phyloP scores from a whole-genome alignment of 2,797 vertebrate species.

The Saguinus oedipus region DNA sequence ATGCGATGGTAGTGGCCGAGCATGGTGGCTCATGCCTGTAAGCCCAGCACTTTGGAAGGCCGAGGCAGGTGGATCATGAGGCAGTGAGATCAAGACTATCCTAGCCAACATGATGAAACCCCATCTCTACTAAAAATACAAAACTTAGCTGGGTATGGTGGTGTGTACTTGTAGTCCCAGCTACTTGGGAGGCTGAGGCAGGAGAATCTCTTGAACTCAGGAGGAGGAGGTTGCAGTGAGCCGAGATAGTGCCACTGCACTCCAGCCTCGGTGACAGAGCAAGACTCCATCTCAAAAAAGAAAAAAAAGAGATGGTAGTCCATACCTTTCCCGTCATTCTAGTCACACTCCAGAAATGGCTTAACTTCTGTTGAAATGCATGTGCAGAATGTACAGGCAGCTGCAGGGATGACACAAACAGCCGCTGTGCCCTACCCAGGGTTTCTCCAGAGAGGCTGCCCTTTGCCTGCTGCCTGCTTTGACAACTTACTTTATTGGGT shows the following conservation, averaged over 20 bases:
- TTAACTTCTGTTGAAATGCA: background rate
- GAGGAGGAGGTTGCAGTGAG: background rate
- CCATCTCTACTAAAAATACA: background rate
- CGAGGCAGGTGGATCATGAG: background rate
- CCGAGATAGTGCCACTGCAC: background rate
- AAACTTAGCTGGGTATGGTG: background rate
- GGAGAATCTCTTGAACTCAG: background rate
- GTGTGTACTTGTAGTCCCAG: no score
- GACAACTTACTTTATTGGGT: background rate
- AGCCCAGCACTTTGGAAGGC: background rate
- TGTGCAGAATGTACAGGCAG: background rate
- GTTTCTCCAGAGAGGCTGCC: background rate
- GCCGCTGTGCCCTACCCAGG: background rate
- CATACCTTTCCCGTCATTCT: background rate
- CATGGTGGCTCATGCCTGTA: background rate
- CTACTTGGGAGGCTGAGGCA: background rate
- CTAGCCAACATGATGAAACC: background rate
- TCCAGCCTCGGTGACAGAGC: background rate
- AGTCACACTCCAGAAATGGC: background rate
- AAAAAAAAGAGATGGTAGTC: background rate
- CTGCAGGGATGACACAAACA: background rate
- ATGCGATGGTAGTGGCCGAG: background rate
- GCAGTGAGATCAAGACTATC: background rate
- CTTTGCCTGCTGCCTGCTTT: background rate
- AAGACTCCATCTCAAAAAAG: background rate